Evolutionary conservation across 2,888 invertebrate genomes (phyloP), one percentile per base, ranked within the genome.

Genomic region (Meiosimyza decipiens): DNA sequence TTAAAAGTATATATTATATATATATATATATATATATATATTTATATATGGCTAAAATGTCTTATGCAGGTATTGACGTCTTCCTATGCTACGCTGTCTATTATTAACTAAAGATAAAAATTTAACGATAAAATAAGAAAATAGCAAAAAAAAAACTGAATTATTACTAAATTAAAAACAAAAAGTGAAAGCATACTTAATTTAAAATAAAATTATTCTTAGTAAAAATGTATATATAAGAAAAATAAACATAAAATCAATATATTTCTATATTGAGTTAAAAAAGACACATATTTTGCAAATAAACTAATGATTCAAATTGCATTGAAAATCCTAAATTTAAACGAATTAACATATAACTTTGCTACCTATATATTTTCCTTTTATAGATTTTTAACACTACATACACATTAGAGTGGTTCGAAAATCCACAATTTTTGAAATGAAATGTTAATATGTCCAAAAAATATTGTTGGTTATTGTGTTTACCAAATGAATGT

Each of bases 61-160:
- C 87, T 87, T 87, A 87, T 87, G 87, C 87, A 87, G 87, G 87
- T 87, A 87, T 87, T 87, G 87, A 87, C 87, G 87, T 87, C 87
- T 87, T 87, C 87, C 87, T 87, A 87, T 87, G 87, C 87, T 87
- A 87, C 87, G 87, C 87, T 87, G 87, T 87, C 87, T 87, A 87
- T 87, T 87, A 87, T 85, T 85, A 85, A 86, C 77, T 83, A 82
- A 80, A 76, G 75, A 69, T 80, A 80, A 80, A 84, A 77, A 80
- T 79, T 79, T 77, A 79, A 77, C 79, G 75, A 80, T 73, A 77
- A 74, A 80, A 72, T 75, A 67, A 64, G 59, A 64, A 72, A 74
- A 60, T 77, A 76, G 77, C 71, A 75, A 69, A 71, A 75, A 69
- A n/a, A 71, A 71, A 65, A 71, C 57, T 63, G n/a, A 47, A 47